Evolutionary conservation across 1,140 invertebrate genomes (phyloP).

Genomic region (Nephotettix cincticeps): DNA sequence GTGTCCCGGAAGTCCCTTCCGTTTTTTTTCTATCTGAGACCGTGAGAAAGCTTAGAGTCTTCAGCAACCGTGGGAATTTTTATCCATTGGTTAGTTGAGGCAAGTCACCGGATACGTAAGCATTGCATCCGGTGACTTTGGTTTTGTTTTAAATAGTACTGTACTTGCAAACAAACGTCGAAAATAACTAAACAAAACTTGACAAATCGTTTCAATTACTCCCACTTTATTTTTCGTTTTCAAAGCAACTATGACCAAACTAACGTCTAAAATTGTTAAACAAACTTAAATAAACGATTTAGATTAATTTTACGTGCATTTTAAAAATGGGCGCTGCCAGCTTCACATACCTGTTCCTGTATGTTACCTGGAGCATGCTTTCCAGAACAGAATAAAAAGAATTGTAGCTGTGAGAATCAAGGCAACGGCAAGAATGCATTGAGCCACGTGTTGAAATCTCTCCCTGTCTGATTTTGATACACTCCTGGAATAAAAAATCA

Average conservation of each 20-base stretch:
- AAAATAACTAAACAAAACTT: background rate
- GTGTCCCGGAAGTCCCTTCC: too few species aligned
- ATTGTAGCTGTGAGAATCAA: constrained; percentile 7
- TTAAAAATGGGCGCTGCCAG: background rate
- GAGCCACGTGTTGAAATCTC: constrained; percentile 6
- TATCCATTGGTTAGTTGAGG: too few species aligned
- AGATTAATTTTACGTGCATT: background rate
- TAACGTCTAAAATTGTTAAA: background rate
- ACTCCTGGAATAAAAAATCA: background rate
- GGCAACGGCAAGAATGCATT: constrained; percentile 6
- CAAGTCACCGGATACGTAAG: too few species aligned
- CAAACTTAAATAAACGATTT: background rate
- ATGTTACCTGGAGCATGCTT: constrained; percentile 4
- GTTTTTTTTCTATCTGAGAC: too few species aligned
- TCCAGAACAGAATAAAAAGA: constrained; percentile 18
- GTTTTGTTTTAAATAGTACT: too few species aligned
- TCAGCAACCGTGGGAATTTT: too few species aligned
- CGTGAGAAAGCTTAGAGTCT: too few species aligned
- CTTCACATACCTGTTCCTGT: background rate
- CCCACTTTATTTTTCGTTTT: background rate
- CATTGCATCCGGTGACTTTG: too few species aligned
- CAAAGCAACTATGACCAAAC: background rate
- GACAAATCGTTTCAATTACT: background rate
- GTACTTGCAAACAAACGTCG: too few species aligned
- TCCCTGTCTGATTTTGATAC: background rate